Base-by-base conservation (phyloP, 2,888 invertebrate genomes). In the Rhogogaster chlorosoma region DNA sequence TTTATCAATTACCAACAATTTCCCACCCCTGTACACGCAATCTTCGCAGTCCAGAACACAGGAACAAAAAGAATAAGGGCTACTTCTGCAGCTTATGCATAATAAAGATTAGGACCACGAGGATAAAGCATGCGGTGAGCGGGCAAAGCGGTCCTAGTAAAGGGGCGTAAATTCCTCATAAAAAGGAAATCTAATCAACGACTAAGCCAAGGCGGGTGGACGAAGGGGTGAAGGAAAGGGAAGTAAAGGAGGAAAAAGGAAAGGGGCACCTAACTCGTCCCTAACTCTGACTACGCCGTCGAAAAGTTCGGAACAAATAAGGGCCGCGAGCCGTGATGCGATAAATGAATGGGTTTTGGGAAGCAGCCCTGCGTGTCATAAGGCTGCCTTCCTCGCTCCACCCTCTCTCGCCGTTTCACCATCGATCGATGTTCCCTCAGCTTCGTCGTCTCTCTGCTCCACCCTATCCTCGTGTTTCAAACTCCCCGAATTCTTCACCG, bases 251-350 rank as follows among this genome's bases (percentile, higher is more conserved):
- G 49, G 45, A 26, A 12, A 32, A 32, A 32, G 80, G 61, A 61
- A 49, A 49, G 77, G 61, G 80, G 61, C 36, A 29, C 57, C 49
- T 64, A 64, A 80, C 80, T 80, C 83, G 42, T 83, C 29, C 83
- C 83, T 64, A 83, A 83, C 83, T 83, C 83, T 45, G 83, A 83
- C 64, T 64, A 64, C 83, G 83, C 57, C 83, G 70, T 83, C 83
- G 83, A 83, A 83, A 83, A 83, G 83, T 83, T 83, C 67, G 83
- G 83, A 83, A 83, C 83, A 83, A 83, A 83, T 83, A 83, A 83
- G 83, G 70, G 83, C 83, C 83, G 70, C 70, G 83, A 83, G 70
- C 83, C 83, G 45, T 83, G 83, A 83, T 83, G 83, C 83, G 83
- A 83, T 83, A 83, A 83, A 83, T 83, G 83, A 83, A 83, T 83